Conservation (phyloP, 2,113 vertebrate genomes). For the Microcebus lehilahytsara region DNA sequence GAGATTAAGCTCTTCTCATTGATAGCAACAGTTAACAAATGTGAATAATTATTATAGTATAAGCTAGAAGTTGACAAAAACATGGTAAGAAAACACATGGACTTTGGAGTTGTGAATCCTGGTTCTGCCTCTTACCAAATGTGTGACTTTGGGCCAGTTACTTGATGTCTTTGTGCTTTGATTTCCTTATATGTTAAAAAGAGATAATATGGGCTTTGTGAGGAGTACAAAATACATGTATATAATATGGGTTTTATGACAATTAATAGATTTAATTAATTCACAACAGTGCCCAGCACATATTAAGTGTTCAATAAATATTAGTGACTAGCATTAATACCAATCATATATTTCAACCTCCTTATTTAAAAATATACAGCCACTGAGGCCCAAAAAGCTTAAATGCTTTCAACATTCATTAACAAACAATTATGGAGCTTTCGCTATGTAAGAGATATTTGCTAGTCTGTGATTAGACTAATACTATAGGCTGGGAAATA, state of each 20-base stretch:
- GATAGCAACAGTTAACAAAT: neutral
- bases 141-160: neutral
- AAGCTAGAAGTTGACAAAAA: neutral
- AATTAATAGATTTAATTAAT: constrained; percentile 4
- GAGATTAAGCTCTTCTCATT: neutral
- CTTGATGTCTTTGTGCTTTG: neutral
- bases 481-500: neutral
- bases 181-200: constrained; percentile 34
- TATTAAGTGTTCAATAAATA: neutral
- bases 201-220: neutral
- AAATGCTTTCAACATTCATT: neutral
- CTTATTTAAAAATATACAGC: neutral
- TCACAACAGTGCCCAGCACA: neutral
- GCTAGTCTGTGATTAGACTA: neutral
- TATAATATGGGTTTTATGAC: neutral
- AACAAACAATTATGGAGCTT: neutral
- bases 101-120: neutral
- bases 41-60: neutral
- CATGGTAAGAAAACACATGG: neutral
- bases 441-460: neutral
- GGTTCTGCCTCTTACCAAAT: neutral
- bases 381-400: neutral
- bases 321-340: neutral
- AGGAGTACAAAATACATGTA: no score
- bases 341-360: neutral